A percentile compares a stretch with the other conserved stretches of the same genome.
Conservation (phyloP, 2,113 vertebrate species). For the Cricetomys ansorgei region DNA sequence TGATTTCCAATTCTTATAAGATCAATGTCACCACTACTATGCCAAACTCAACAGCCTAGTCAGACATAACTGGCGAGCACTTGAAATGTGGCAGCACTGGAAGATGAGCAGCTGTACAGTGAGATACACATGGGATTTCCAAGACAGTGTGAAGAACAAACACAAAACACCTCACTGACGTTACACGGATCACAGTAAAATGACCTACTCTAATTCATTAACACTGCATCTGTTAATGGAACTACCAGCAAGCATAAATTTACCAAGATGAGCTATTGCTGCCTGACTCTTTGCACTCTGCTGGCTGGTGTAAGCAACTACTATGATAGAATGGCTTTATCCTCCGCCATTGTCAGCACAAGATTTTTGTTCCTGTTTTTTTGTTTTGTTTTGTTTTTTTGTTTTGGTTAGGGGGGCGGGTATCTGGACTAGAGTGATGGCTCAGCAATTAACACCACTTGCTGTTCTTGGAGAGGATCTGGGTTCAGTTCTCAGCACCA, state of each 20-base stretch:
- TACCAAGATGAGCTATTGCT: not conserved
- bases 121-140: slow-evolving; percentile 9
- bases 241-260: not conserved
- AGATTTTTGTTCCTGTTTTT: not conserved
- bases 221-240: not conserved
- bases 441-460: not conserved
- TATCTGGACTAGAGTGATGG: no score
- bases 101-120: not conserved
- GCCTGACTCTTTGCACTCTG: not conserved
- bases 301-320: not conserved
- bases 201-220: not conserved
- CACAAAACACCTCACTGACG: not conserved
- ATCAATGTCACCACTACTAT: not conserved
- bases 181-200: not conserved
- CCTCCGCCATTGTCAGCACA: not conserved
- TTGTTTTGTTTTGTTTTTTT: no score
- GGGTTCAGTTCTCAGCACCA: not conserved
- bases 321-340: not conserved
- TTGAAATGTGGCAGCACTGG: not conserved
- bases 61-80: not conserved
- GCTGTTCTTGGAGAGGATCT: not conserved
- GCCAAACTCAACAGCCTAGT: not conserved
- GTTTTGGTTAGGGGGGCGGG: no score
- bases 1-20: not conserved
- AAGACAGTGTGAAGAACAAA: not conserved